Evolutionary conservation across 2,888 invertebrate genomes (phyloP), one percentile per base, ranked within the genome.

Genomic region (Cephalotes varians): DNA sequence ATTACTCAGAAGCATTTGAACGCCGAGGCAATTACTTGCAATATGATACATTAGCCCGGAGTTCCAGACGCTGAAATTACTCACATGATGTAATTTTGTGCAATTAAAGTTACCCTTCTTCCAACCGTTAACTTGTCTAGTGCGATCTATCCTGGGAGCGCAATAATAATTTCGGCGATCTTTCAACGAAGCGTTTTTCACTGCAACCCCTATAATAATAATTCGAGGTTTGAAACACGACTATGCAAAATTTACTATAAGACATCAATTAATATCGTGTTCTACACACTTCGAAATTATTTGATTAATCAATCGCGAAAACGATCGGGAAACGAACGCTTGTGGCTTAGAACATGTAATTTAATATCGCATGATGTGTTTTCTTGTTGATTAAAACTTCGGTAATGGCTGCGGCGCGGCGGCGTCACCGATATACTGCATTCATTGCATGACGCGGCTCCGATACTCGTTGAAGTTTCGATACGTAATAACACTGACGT

Each of bases 371-470:
- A 31, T 21, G 34, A 18, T 28, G 28, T 44, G 28, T 47, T 54
- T 67, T 47, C 56, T 51, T 40, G 60, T 79, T 79, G 62, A 79
- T 79, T 79, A 79, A 69, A 79, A 79, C n/a, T 82, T 60, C 51
- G 44, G 71, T 79, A 79, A 82, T 34, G 64, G 58, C 47, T 21
- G n/a, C 18, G 60, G 18, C 44, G 58, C 47, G 21, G n/a, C 18
- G 60, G 18, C 44, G 67, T 76, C 67, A 76, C 15, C 65, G 51
- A 76, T 65, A 65, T 15, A n/a, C 40, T 51, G 12, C 5, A 37
- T 28, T 54, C 40, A 15, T 15, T 25, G 51, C 25, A 15, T 40
- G 31, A 34, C 58, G 40, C 25, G 49, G 51, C 25, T 12, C n/a
- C 37, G 37, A 79, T 77, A 77, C 40, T 82, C 25, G 49, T 44